Evolutionary conservation across 2,888 invertebrate species (phyloP), one percentile per base, ranked within the genome.

Genomic region (Xylota sylvarum): DNA sequence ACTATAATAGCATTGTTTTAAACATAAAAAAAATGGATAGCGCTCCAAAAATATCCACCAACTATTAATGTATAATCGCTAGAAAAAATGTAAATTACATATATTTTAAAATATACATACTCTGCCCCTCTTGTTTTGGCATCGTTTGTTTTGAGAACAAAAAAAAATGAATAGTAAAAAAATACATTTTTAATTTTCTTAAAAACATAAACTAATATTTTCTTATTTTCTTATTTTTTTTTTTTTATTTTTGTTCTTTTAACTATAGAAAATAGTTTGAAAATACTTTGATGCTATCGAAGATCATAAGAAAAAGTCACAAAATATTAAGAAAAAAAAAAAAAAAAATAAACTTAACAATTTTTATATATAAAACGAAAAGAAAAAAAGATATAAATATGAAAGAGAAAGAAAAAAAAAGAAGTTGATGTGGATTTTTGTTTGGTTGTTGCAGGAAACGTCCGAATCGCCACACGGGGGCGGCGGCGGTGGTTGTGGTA

Each of bases 341-440:
- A 65, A 64, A 60, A 70, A 62, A 84, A 52, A 64, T 58, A 55
- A 65, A 73, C 35, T 76, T 55, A 73, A 82, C 46, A 79, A 74
- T 19, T 72, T 79, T 60, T 85, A 40, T 72, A 58, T 73, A 83
- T 69, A 70, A 69, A 84, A 80, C 79, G 64, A 58, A 77, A 89
- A 88, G 79, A 73, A 88, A 88, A 85, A 82, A 88, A 89, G n/a
- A n/a, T n/a, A n/a, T n/a, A 88, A 78, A 37, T 10, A 37, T 56
- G 67, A 87, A 87, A 88, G 77, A 89, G 89, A 89, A 89, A 80
- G 88, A 90, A 89, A 89, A 89, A 89, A 90, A 92, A 92, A 95
- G 96, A 96, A 97, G 97, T 97, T 97, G 97, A 97, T 97, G 97
- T 97, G 96, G 96, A 93, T 93, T 93, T 94, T 95, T 95, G 95